These are phyloP conservation scores for Emydoidea blandingii DNA, from an alignment of 2,797 vertebrate genomes.

Conservation along the genomic window DNA sequence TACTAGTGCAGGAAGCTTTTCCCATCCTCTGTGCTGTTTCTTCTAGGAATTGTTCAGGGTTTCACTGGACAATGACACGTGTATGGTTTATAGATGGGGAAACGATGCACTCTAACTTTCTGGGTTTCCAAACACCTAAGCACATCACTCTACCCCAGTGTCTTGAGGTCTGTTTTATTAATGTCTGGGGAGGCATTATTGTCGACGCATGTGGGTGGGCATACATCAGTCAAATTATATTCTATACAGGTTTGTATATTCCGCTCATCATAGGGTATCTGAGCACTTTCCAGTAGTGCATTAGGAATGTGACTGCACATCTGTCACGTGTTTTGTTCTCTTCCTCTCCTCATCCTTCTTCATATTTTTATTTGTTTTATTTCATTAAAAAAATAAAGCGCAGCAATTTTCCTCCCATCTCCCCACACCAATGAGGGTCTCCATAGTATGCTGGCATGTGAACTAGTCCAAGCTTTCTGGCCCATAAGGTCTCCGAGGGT, in stretches of 20 bases:
- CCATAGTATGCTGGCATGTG: background rate
- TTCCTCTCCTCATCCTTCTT: background rate
- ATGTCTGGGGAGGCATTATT: background rate
- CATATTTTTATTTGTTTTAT: too few species aligned
- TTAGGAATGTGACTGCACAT: background rate
- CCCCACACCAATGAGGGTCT: background rate
- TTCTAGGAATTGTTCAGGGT: background rate
- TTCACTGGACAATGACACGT: background rate
- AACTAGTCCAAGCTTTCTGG: background rate
- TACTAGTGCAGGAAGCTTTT: background rate
- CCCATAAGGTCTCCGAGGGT: background rate
- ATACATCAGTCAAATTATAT: background rate
- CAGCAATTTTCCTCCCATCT: background rate
- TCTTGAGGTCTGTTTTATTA: background rate
- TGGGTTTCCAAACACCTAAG: background rate
- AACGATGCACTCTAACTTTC: background rate
- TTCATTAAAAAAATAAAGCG: background rate
- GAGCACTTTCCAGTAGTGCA: background rate
- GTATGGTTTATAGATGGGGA: conserved; percentile 4
- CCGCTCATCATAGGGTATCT: background rate
- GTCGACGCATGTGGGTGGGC: background rate
- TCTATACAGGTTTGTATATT: background rate
- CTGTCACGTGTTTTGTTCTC: background rate
- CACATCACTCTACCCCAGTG: background rate
- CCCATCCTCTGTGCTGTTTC: background rate